These are phyloP conservation scores for Brachystomella parvula DNA, from an alignment of 1,140 invertebrate genomes.

Conservation along the genomic window DNA sequence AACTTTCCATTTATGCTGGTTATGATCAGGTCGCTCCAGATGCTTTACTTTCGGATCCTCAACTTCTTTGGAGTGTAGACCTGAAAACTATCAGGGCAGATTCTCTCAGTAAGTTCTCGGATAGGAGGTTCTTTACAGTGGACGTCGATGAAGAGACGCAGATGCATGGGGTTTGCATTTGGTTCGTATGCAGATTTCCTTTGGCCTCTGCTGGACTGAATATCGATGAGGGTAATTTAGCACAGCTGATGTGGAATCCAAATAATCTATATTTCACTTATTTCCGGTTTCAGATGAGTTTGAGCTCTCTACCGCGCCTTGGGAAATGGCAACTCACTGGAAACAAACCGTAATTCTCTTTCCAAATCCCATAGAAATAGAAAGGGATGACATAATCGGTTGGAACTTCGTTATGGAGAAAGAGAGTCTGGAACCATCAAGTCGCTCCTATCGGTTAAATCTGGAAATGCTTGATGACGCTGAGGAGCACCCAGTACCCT, in stretches of 20 bases:
- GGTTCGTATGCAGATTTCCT: constrained; percentile 46
- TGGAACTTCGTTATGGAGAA: constrained; percentile 54
- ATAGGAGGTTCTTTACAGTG: constrained; percentile 44
- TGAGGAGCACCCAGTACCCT: constrained; percentile 66
- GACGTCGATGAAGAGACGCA: constrained; percentile 47
- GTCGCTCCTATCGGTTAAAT: constrained; percentile 57
- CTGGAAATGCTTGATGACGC: constrained; percentile 61
- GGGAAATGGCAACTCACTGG: constrained; percentile 80
- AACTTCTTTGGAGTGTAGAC: constrained; percentile 42
- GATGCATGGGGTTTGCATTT: constrained; percentile 60
- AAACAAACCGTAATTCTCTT: constrained; percentile 79
- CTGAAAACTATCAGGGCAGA: constrained; percentile 38
- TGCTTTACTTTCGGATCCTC: constrained; percentile 46
- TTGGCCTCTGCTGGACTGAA: constrained; percentile 19
- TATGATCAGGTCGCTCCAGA: constrained; percentile 33
- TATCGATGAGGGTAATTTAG: constrained; percentile 24
- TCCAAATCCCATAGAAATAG: constrained; percentile 40
- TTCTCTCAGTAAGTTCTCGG: constrained; percentile 40
- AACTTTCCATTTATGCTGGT: neutral
- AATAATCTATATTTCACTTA: neutral
- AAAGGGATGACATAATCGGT: constrained; percentile 55
- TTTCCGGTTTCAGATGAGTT: constrained; percentile 40
- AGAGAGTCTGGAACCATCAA: constrained; percentile 45
- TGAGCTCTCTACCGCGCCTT: constrained; percentile 64
- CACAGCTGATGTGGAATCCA: constrained; percentile 11